These are phyloP conservation scores for Dasypolia templi DNA, from an alignment of 2,888 invertebrate species.

Conservation along the genomic window DNA sequence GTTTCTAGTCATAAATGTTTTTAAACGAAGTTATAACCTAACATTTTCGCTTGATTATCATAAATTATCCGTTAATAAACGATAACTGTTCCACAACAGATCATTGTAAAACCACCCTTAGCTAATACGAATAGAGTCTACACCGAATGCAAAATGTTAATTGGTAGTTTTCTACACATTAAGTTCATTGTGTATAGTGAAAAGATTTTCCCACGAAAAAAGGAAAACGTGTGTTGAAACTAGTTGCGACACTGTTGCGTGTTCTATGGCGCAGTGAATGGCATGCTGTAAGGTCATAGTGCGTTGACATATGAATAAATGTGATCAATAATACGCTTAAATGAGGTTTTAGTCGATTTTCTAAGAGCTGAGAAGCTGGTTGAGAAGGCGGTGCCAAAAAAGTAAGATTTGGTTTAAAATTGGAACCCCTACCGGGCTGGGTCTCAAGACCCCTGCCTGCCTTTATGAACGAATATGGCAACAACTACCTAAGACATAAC, in stretches of 20 bases:
- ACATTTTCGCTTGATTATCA: constrained; percentile 64
- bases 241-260: constrained; percentile 79
- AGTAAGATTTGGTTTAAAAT: constrained; percentile 13
- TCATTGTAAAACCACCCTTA: constrained; percentile 46
- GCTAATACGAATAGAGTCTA: constrained; percentile 33
- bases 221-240: constrained; percentile 86
- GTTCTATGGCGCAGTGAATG: constrained; percentile 75
- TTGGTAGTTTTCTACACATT: constrained; percentile 69
- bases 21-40: constrained; percentile 50
- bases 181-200: constrained; percentile 83
- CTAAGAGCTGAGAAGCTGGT: too few species aligned
- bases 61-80: constrained; percentile 54
- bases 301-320: constrained; percentile 66
- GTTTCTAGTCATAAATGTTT: constrained; percentile 37
- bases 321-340: constrained; percentile 47
- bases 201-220: constrained; percentile 89
- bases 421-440: neutral
- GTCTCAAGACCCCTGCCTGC: neutral
- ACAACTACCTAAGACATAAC: neutral
- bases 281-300: constrained; percentile 65
- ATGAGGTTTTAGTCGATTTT: constrained; percentile 37
- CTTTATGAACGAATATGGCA: neutral
- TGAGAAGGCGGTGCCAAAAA: neutral
- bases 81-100: constrained; percentile 10
- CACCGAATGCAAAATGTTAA: constrained; percentile 55